Evolutionary conservation across 1,140 invertebrate genomes (phyloP).

Genomic region (Caenorhabditis latens): DNA sequence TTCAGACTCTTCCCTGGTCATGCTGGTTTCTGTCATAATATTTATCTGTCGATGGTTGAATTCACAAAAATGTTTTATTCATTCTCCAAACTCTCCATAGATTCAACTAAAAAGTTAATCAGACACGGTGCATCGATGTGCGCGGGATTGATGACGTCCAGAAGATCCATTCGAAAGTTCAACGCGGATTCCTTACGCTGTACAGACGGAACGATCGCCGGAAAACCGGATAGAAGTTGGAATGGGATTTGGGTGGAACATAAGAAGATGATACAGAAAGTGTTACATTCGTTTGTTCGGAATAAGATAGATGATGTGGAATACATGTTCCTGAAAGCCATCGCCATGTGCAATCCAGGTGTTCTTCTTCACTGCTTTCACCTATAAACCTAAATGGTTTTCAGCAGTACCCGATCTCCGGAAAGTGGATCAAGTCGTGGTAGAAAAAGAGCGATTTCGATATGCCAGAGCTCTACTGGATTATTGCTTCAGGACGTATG

Average conservation of each 20-base stretch:
- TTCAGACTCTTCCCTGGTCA: not conserved
- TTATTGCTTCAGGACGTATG: not conserved
- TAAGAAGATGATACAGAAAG: not conserved
- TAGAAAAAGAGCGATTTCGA: not conserved
- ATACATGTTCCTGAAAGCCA: not conserved
- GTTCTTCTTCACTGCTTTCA: not conserved
- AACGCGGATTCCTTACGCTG: not conserved
- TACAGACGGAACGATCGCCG: not conserved
- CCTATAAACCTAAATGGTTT: not conserved
- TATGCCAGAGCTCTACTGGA: not conserved
- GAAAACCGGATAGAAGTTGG: conserved; percentile 8
- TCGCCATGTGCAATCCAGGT: not conserved
- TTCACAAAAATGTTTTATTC: not conserved
- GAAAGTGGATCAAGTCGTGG: not conserved
- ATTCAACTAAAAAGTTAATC: not conserved
- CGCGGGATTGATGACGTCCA: not conserved
- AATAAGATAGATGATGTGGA: not conserved
- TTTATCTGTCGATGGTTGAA: not conserved
- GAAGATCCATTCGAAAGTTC: conserved; percentile 1
- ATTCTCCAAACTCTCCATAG: not conserved
- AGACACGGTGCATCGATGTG: conserved; percentile 1
- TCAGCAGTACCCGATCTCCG: conserved; percentile 4
- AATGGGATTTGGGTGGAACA: not conserved
- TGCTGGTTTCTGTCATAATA: not conserved
- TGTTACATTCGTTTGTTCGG: not conserved